Conservation (phyloP, 2,888 invertebrate species). For the Polydrusus cervinus region DNA sequence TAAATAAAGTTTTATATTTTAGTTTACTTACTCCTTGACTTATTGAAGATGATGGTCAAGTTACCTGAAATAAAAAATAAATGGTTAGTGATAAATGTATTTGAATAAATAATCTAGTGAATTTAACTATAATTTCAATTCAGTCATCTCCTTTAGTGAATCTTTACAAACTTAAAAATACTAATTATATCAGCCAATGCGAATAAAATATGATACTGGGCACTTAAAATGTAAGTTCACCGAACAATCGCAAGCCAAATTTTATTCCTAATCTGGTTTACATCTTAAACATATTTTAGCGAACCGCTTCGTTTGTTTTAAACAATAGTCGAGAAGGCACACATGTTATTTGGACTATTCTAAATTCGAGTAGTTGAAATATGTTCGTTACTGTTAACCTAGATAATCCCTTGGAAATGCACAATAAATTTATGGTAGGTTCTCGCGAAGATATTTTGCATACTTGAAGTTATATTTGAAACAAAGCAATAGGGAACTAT, state of each 20-base stretch:
- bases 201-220: too few relatives aligned
- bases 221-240: too few relatives aligned
- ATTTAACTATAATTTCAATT: too few relatives aligned
- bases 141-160: too few relatives aligned
- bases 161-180: too few relatives aligned
- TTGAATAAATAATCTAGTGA: too few relatives aligned
- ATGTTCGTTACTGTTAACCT: conserved; percentile 19
- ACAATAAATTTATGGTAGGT: conserved; percentile 22
- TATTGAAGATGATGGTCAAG: too few relatives aligned
- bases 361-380: conserved; percentile 16
- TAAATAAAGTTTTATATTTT: too few relatives aligned
- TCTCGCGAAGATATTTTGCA: conserved; percentile 23
- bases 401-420: conserved; percentile 14
- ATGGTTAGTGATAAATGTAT: too few relatives aligned
- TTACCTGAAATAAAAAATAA: too few relatives aligned
- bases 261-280: neutral
- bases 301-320: neutral
- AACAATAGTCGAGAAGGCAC: neutral
- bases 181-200: too few relatives aligned
- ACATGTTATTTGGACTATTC: conserved; percentile 18
- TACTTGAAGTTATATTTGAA: conserved; percentile 15
- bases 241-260: neutral
- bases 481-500: neutral
- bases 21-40: too few relatives aligned
- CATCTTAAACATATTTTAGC: conserved; percentile 2